phyloP scores from a whole-genome alignment of 2,113 vertebrate genomes.

The Daubentonia madagascariensis region DNA sequence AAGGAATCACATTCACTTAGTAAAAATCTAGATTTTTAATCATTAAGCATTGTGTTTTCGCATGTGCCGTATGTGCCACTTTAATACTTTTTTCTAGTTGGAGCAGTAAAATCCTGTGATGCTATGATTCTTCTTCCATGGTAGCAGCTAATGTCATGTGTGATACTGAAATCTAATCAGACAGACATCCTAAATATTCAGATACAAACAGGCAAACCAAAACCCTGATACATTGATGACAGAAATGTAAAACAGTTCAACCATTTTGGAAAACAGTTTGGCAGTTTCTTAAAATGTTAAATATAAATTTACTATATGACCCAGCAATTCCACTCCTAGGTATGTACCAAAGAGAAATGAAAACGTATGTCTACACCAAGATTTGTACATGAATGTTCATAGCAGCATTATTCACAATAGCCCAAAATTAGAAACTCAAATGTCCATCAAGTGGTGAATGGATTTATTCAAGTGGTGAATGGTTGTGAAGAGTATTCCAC shows the following conservation, averaged over 20 bases:
- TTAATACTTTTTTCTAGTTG: background rate
- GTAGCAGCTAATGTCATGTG: background rate
- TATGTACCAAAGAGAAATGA: conserved; percentile 4
- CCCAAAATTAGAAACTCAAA: background rate
- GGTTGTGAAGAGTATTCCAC: too few relatives aligned
- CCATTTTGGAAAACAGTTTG: background rate
- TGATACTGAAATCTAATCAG: background rate
- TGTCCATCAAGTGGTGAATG: background rate
- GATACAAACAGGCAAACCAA: background rate
- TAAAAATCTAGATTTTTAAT: background rate
- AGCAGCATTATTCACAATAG: background rate
- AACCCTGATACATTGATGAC: background rate
- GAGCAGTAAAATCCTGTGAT: background rate
- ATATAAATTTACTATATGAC: background rate
- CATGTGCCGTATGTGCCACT: background rate
- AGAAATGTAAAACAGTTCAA: background rate
- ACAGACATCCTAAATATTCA: background rate
- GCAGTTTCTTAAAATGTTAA: conserved; percentile 7
- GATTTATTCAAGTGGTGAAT: background rate
- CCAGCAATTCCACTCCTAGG: background rate
- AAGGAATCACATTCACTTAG: background rate
- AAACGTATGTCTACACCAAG: background rate
- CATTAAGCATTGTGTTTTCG: background rate
- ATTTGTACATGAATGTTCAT: background rate
- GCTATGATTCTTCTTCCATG: background rate